Base-by-base conservation (phyloP, 2,113 vertebrate genomes). In the Mesembrinibis cayennensis region DNA sequence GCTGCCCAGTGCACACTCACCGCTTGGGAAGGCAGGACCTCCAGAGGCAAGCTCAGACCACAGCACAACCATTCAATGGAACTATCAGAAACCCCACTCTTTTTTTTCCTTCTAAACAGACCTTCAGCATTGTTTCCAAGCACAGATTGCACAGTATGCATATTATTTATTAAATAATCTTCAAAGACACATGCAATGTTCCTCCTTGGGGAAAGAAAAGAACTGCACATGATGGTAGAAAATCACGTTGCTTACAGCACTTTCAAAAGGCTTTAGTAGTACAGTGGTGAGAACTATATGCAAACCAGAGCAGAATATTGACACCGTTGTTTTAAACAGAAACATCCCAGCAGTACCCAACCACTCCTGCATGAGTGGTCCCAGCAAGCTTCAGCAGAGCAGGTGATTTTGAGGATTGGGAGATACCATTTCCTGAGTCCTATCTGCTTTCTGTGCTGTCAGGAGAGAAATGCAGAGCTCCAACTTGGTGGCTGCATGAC, bases 381-480 rank as follows among this genome's bases (percentile, higher is more conserved):
- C 42, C 21, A 62, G 27, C 11, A 82, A 40, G 49, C 32, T 85
- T 88, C 9, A 55, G 56, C 49, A 25, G 26, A 86, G 10, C 13
- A 72, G 5, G 4, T 18, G 44, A 38, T 67, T 67, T 19, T 72
- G 84, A 87, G n/a, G 42, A 74, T 0, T 59, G 15, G 13, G 49
- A 71, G 22, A 59, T 36, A 27, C 7, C 32, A 42, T n/a, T 67
- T 79, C 22, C 69, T 0, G 0, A 49, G n/a, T 34, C 80, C 20
- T 45, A 14, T 58, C 42, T 76, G 62, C 19, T 63, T 76, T 80
- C 80, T 82, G 11, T 45, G 25, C 30, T 72, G 11, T 40, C 47
- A 87, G 21, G 52, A 82, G 18, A 32, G 50, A 67, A 89, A 80
- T 2, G 3, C 42, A 50, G 52, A 93, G 63, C 58, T 67, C 15